Base-by-base conservation (phyloP, 2,888 invertebrate genomes). In the Oligia strigilis region DNA sequence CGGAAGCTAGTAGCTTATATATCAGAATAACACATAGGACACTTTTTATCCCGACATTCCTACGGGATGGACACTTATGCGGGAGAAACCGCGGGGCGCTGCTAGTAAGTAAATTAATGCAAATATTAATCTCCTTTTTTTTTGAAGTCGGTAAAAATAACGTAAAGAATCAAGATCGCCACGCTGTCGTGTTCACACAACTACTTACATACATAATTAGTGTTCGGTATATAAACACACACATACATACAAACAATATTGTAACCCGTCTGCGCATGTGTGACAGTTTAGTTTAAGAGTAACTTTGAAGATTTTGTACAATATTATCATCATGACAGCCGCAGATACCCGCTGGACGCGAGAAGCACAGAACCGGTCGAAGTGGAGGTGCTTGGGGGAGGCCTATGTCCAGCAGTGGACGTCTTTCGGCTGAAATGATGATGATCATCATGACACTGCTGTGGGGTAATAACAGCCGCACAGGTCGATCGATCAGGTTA, bases 281-380 rank as follows among this genome's bases (percentile, higher is more conserved):
- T 75, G 72, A 19, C 52, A 19, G 46, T 64, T 77, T 75, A 79
- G 72, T 86, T 83, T 76, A 72, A 67, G 60, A 78, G 74, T 84
- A 79, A 84, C 76, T 82, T 82, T 71, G 78, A 83, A 77, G 65
- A 81, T 85, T 83, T 78, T 72, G 72, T 77, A 71, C 77, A 46
- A 58, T 29, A 29, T 29, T 29, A 29, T 29, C 29, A 29, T 29
- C 29, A 29, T 29, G 29, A 29, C 29, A 29, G 29, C 29, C 29
- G 29, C 29, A 29, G 29, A 29, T 29, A 29, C 29, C 29, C 29
- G 29, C 29, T 29, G 29, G 29, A 29, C 1, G 29, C 29, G 29
- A 29, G 29, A 29, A 29, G 29, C 29, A 29, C 29, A 29, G 29
- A 29, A 29, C 29, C 1, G 29, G 29, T 29, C 29, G 29, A 29